These are phyloP conservation scores for Nasonia longicornis DNA, from an alignment of 1,140 invertebrate species.

Conservation along the genomic window DNA sequence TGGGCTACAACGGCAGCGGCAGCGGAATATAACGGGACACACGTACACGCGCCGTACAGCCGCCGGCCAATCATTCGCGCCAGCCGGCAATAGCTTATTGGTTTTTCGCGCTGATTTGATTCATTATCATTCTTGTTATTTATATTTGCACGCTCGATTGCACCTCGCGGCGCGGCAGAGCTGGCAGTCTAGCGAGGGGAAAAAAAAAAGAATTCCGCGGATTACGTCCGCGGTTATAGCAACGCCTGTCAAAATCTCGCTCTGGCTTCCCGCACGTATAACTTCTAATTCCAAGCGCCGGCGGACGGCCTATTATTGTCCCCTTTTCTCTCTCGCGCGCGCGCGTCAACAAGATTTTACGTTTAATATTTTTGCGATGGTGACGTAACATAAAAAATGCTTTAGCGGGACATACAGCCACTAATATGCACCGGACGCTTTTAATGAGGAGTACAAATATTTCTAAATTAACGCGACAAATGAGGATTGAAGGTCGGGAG, in stretches of 20 bases:
- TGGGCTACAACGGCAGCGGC: neutral
- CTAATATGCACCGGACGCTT: neutral
- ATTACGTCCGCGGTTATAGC: slow-evolving; percentile 1
- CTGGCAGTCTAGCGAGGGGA: neutral
- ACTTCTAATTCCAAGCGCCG: slow-evolving; percentile 28
- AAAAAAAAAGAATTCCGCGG: slow-evolving; percentile 26
- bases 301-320: neutral
- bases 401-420: neutral
- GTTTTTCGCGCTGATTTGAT: slow-evolving; percentile 64
- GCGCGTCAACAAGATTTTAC: neutral
- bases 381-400: neutral
- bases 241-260: slow-evolving; percentile 25
- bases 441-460: slow-evolving; percentile 9
- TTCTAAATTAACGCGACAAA: neutral
- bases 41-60: neutral
- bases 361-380: neutral
- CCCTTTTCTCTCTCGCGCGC: neutral
- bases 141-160: slow-evolving; percentile 58
- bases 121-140: slow-evolving; percentile 65
- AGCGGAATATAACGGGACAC: neutral
- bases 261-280: neutral
- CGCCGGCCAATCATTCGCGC: slow-evolving; percentile 58
- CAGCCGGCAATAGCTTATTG: slow-evolving; percentile 60
- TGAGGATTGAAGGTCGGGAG: neutral
- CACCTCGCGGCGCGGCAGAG: neutral